Evolutionary conservation across 2,888 invertebrate species (phyloP).

Genomic region (Druceiella hillmani): DNA sequence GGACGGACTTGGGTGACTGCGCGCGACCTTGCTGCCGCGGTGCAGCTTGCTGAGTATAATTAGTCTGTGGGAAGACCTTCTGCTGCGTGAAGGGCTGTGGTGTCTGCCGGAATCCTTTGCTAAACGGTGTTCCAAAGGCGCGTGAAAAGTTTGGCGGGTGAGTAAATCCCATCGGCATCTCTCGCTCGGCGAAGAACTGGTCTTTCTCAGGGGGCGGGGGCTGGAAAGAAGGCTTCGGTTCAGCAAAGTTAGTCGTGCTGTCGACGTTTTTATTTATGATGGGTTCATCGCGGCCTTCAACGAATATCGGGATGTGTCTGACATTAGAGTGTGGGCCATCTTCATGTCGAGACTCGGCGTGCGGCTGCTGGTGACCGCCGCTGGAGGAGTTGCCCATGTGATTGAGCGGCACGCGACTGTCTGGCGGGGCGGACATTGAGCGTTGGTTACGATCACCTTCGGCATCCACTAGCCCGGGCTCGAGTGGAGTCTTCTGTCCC

Average conservation of each 20-base stretch:
- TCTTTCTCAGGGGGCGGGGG: slow-evolving; percentile 37
- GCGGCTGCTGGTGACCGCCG: slow-evolving; percentile 34
- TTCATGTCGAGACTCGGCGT: slow-evolving; percentile 19
- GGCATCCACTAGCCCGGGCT: slow-evolving; percentile 46
- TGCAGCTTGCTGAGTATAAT: slow-evolving; percentile 37
- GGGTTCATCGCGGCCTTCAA: slow-evolving; percentile 80
- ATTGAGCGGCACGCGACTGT: slow-evolving; percentile 37
- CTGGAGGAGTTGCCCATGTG: slow-evolving; percentile 31
- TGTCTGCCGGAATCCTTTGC: slow-evolving; percentile 37
- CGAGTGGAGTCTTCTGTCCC: slow-evolving; percentile 59
- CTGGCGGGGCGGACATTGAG: slow-evolving; percentile 77
- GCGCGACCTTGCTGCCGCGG: slow-evolving; percentile 37
- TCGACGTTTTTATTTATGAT: slow-evolving; percentile 60
- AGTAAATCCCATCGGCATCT: slow-evolving; percentile 36
- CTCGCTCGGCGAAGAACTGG: slow-evolving; percentile 39
- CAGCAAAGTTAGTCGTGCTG: slow-evolving; percentile 34
- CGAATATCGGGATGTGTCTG: slow-evolving; percentile 82
- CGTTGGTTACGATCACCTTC: slow-evolving; percentile 59
- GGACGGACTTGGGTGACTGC: slow-evolving; percentile 37
- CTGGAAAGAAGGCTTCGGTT: slow-evolving; percentile 27
- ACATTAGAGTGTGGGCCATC: slow-evolving; percentile 50
- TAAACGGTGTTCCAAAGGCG: slow-evolving; percentile 41
- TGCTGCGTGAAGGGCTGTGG: slow-evolving; percentile 50
- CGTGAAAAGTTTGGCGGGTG: slow-evolving; percentile 44
- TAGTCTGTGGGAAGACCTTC: slow-evolving; percentile 39